phyloP scores from a whole-genome alignment of 2,888 invertebrate species.

The Cephalotes varians region DNA sequence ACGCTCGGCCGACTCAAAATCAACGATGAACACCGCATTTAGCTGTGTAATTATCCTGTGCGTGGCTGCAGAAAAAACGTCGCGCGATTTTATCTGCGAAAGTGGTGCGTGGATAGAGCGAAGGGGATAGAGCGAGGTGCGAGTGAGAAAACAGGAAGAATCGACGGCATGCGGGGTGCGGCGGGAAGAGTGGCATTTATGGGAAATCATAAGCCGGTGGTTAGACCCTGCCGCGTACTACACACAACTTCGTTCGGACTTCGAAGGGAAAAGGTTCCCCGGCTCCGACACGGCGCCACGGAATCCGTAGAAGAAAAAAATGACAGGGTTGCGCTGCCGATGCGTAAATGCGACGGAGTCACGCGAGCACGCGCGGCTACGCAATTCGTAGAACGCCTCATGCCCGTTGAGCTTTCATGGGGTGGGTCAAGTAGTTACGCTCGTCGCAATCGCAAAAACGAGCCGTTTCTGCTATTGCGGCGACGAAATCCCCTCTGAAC shows the following conservation, averaged over 20 bases:
- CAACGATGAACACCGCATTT: conserved; percentile 63
- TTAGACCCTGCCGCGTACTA: conserved; percentile 23
- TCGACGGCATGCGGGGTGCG: conserved; percentile 33
- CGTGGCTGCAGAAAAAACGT: conserved; percentile 48
- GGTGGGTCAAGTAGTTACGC: conserved; percentile 46
- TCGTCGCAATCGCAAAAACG: conserved; percentile 53
- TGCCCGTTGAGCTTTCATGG: conserved; percentile 43
- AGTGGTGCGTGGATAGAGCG: conserved; percentile 60
- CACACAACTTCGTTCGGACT: conserved; percentile 28
- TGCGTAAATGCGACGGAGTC: conserved; percentile 71
- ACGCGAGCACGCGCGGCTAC: conserved; percentile 71
- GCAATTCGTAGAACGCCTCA: conserved; percentile 70
- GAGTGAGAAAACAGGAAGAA: conserved; percentile 57
- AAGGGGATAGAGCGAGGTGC: conserved; percentile 14
- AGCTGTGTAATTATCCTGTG: conserved; percentile 57
- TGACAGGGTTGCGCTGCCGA: conserved; percentile 75
- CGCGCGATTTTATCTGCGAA: conserved; percentile 67
- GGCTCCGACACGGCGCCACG: conserved; percentile 68
- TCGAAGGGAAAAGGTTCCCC: conserved; percentile 43
- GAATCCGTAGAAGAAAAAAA: conserved; percentile 74
- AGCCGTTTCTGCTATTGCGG: conserved; percentile 45
- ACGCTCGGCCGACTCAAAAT: conserved; percentile 57
- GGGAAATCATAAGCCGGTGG: conserved; percentile 67
- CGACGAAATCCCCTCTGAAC: conserved; percentile 32
- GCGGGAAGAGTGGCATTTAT: conserved; percentile 62